Evolutionary conservation across 1,140 invertebrate species (phyloP), one percentile per base, ranked within the genome.

Genomic region (Delia radicum): DNA sequence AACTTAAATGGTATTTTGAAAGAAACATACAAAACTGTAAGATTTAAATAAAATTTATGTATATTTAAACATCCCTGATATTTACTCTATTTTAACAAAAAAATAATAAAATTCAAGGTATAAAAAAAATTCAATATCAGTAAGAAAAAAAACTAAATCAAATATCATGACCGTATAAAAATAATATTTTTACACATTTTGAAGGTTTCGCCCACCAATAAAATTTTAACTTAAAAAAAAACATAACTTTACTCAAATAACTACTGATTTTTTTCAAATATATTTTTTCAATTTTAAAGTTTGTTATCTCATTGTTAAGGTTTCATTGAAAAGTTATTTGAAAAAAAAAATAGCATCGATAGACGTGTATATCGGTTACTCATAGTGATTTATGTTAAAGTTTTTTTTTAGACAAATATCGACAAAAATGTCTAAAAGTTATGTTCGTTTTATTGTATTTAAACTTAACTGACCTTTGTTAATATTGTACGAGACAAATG

Each of bases 201-300:
- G 62, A 65, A 65, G 62, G 62, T 65, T 65, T 65, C 62, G 62
- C 62, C 62, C 62, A 65, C 62, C 62, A 29, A 15, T 65, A 27
- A 65, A 29, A 15, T 42, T 42, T 42, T 10, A 42, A 42, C n/a
- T n/a, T n/a, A 42, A 42, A 42, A 42, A 33, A 42, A 42, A 42
- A 13, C 37, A 1, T 3, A 42, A 42, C 37, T 42, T 42, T n/a
- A n/a, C n/a, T n/a, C n/a, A n/a, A n/a, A n/a, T n/a, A n/a, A n/a
- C n/a, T n/a, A n/a, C n/a, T n/a, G n/a, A n/a, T n/a, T 42, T 42
- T 42, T 42, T 42, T 13, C 37, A 29, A 65, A 63, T 29, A 27
- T 65, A 8, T 29, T 15, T 31, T 65, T 13, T 28, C n/a, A n/a
- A n/a, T n/a, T 29, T 27, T 65, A 29, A 28, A 13, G 13, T 13